phyloP scores from a whole-genome alignment of 2,797 vertebrate species.

The Paguma larvata region DNA sequence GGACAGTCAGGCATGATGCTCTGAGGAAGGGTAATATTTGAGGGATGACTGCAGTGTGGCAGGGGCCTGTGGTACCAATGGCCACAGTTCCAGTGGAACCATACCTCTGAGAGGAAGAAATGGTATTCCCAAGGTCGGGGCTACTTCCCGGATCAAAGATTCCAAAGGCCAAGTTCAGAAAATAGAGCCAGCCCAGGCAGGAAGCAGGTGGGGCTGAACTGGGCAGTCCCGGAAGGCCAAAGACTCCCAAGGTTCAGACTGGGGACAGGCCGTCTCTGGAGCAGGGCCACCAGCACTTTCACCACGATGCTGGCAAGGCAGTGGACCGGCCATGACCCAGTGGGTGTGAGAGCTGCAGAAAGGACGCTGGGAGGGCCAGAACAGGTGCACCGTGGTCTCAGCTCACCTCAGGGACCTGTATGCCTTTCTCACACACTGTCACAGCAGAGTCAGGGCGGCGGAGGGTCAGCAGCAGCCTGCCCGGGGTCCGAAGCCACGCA shows the following conservation, averaged over 20 bases:
- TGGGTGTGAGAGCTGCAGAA: too few species aligned
- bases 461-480: background rate
- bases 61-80: background rate
- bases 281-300: background rate
- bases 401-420: background rate
- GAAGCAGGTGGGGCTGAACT: background rate
- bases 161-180: background rate
- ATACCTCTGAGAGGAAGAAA: background rate
- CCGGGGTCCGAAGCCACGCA: background rate
- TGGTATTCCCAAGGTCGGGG: background rate
- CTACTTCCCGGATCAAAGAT: background rate
- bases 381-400: background rate
- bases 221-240: background rate
- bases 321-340: too few species aligned
- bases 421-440: background rate
- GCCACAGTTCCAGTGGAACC: background rate
- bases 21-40: background rate
- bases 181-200: background rate
- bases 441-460: background rate
- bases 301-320: background rate
- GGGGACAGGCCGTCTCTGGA: background rate
- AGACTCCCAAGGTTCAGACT: background rate
- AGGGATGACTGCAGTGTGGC: background rate
- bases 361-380: background rate
- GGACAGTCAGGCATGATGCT: background rate